Evolutionary conservation across 1,140 invertebrate genomes (phyloP).

Genomic region (Drosophila parvula): DNA sequence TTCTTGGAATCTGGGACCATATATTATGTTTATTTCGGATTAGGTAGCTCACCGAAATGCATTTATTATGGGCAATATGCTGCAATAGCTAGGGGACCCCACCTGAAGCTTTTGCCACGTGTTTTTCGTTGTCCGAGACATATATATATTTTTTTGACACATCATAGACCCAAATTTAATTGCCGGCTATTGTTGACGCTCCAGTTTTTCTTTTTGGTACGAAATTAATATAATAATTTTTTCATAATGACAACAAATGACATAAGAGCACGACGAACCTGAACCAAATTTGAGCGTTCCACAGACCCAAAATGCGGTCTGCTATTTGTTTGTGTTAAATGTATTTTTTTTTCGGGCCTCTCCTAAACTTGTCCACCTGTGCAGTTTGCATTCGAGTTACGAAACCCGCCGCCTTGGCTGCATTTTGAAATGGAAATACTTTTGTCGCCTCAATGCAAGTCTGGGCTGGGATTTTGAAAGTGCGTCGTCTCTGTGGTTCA

Average conservation of each 20-base stretch:
- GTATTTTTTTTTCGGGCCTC: constrained; percentile 40
- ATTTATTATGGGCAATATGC: constrained; percentile 51
- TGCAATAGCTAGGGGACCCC: constrained; percentile 48
- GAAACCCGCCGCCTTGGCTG: constrained; percentile 40
- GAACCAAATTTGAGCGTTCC: constrained; percentile 68
- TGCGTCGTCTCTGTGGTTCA: constrained; percentile 43
- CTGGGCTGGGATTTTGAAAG: constrained; percentile 58
- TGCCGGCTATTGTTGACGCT: constrained; percentile 45
- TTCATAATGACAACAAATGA: constrained; percentile 68
- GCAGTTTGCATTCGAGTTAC: constrained; percentile 56
- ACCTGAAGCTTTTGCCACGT: constrained; percentile 47
- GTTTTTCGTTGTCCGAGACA: constrained; percentile 27
- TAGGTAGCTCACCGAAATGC: constrained; percentile 48
- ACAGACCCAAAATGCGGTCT: constrained; percentile 40
- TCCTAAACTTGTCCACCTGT: constrained; percentile 75
- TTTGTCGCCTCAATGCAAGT: constrained; percentile 37
- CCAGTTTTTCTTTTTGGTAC: constrained; percentile 43
- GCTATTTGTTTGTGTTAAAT: constrained; percentile 26
- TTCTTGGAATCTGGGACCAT: constrained; percentile 33
- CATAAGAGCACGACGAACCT: constrained; percentile 73
- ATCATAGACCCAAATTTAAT: constrained; percentile 45
- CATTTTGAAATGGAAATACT: constrained; percentile 60
- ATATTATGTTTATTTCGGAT: constrained; percentile 55
- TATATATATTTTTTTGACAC: constrained; percentile 28
- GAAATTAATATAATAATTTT: constrained; percentile 76